Evolutionary conservation across 2,797 vertebrate species (phyloP).

Genomic region (Anguilla marmorata): DNA sequence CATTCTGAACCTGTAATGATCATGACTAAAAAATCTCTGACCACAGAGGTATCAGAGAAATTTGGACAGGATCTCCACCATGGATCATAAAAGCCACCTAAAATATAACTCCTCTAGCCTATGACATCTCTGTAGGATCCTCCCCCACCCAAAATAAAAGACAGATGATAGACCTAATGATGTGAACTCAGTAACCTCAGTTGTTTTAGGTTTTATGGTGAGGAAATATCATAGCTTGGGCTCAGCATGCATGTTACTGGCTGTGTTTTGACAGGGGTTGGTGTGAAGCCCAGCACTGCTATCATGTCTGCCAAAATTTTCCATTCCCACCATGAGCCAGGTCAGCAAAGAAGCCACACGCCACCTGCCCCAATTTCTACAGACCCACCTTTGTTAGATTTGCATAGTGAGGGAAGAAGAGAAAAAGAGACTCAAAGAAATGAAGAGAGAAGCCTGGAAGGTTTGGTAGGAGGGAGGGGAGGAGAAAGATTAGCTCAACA

Average conservation of each 20-base stretch:
- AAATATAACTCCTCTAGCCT: background rate
- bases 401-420: background rate
- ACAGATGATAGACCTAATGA: background rate
- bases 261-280: background rate
- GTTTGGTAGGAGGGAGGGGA: slow-evolving; percentile 55
- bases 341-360: background rate
- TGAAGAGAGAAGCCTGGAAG: slow-evolving; percentile 43
- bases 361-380: background rate
- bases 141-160: background rate
- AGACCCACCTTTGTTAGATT: background rate
- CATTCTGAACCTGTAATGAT: background rate
- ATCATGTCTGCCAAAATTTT: background rate
- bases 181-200: background rate
- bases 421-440: slow-evolving; percentile 11
- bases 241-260: background rate
- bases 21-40: background rate
- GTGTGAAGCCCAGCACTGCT: background rate
- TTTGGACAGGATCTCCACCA: background rate
- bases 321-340: background rate
- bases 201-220: background rate
- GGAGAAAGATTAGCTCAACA: slow-evolving; percentile 71
- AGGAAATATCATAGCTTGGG: background rate
- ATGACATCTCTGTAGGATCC: background rate
- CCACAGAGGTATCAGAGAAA: background rate
- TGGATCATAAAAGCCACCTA: background rate